phyloP scores from a whole-genome alignment of 2,113 vertebrate genomes.

The Redunca redunca region DNA sequence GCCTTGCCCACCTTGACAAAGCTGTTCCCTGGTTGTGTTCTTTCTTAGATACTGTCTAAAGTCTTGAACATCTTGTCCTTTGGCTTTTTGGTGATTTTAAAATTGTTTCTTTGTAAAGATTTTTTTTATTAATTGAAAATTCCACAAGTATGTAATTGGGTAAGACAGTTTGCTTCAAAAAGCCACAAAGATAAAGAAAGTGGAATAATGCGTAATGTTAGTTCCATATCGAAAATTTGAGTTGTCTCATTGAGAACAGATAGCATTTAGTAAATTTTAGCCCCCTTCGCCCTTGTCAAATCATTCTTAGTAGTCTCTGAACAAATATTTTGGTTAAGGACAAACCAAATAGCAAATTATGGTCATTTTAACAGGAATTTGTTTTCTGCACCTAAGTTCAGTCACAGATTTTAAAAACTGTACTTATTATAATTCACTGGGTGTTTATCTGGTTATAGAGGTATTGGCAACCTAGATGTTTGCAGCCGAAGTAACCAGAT shows the following conservation, averaged over 20 bases:
- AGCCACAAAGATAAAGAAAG: not conserved
- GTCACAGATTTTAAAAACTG: not conserved
- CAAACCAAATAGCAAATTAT: not conserved
- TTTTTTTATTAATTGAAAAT: not conserved
- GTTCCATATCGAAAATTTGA: not conserved
- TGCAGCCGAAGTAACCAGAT: not conserved
- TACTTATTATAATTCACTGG: not conserved
- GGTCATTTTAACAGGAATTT: slow-evolving; percentile 18
- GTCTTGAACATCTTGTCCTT: slow-evolving; percentile 43
- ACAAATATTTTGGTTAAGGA: not conserved
- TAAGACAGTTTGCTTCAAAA: slow-evolving; percentile 24
- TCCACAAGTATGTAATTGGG: not conserved
- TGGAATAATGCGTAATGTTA: not conserved
- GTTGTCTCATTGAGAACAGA: not conserved
- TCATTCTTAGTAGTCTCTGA: not conserved
- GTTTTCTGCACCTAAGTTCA: slow-evolving; percentile 3
- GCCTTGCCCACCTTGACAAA: slow-evolving; percentile 25
- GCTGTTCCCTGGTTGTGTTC: slow-evolving; percentile 2
- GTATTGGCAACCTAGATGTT: not conserved
- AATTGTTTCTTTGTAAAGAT: slow-evolving; percentile 6
- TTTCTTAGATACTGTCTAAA: slow-evolving; percentile 35
- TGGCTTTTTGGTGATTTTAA: slow-evolving; percentile 44
- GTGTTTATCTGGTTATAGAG: not conserved
- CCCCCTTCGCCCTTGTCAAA: slow-evolving; percentile 27
- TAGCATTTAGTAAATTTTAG: not conserved